Conservation (phyloP, 2,113 vertebrate genomes). For the Phaethornis superciliosus region DNA sequence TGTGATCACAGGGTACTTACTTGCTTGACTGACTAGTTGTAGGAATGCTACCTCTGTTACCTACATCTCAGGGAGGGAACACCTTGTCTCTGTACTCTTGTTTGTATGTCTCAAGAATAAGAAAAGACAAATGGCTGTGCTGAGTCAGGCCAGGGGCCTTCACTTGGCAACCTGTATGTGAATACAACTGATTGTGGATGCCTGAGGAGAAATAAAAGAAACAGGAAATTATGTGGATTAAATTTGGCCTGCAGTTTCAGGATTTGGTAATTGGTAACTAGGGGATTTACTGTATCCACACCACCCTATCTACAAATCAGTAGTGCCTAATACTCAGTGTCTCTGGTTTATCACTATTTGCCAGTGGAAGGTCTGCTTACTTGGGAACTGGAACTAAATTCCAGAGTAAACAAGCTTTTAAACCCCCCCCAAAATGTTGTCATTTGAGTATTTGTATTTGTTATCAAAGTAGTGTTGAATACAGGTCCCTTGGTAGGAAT, state of each 20-base stretch:
- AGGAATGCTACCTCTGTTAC: not conserved
- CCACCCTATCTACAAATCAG: not conserved
- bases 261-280: slow-evolving; percentile 5
- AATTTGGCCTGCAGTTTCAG: not conserved
- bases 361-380: not conserved
- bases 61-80: not conserved
- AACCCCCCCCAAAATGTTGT: not conserved
- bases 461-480: not conserved
- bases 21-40: slow-evolving; percentile 1
- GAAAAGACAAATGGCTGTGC: not conserved
- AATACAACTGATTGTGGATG: not conserved
- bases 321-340: not conserved
- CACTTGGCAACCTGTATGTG: not conserved
- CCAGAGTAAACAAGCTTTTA: not conserved
- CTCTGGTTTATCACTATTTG: slow-evolving; percentile 27
- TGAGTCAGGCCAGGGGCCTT: not conserved
- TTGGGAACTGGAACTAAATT: not conserved
- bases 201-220: not conserved
- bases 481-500: not conserved
- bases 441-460: not conserved
- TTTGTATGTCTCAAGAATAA: not conserved
- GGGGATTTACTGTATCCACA: not conserved
- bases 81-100: not conserved
- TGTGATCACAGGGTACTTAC: not conserved
- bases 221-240: not conserved